phyloP scores from a whole-genome alignment of 2,113 vertebrate genomes.

The Apaloderma vittatum region DNA sequence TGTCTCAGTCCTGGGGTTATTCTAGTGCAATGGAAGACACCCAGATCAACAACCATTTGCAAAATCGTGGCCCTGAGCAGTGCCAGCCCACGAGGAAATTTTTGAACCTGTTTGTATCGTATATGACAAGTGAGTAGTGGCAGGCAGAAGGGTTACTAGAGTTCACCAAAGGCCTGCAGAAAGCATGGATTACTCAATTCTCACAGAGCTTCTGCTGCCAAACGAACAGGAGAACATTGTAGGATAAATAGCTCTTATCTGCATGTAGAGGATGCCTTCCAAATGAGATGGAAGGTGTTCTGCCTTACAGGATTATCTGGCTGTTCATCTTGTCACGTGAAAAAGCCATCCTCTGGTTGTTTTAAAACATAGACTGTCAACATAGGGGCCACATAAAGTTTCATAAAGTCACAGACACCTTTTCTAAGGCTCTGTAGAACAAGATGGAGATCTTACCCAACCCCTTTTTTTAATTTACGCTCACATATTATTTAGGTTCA shows the following conservation, averaged over 20 bases:
- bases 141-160: conserved; percentile 40
- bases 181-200: conserved; percentile 17
- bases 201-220: neutral
- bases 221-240: neutral
- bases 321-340: neutral
- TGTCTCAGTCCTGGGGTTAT: conserved; percentile 18
- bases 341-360: neutral
- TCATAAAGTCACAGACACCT: neutral
- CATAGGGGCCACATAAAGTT: neutral
- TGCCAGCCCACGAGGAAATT: conserved; percentile 33
- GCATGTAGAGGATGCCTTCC: conserved; percentile 17
- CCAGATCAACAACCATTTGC: conserved; percentile 50
- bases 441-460: neutral
- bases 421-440: neutral
- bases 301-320: conserved; percentile 3
- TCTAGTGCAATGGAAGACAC: conserved; percentile 15
- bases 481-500: neutral
- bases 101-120: neutral
- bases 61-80: conserved; percentile 20
- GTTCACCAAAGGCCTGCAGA: conserved; percentile 22
- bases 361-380: conserved; percentile 12
- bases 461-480: neutral
- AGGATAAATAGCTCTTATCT: conserved; percentile 51
- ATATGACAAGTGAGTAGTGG: neutral
- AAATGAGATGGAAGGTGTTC: conserved; percentile 36